Conservation (phyloP, 2,888 invertebrate genomes). For the Keiferia lycopersicella region DNA sequence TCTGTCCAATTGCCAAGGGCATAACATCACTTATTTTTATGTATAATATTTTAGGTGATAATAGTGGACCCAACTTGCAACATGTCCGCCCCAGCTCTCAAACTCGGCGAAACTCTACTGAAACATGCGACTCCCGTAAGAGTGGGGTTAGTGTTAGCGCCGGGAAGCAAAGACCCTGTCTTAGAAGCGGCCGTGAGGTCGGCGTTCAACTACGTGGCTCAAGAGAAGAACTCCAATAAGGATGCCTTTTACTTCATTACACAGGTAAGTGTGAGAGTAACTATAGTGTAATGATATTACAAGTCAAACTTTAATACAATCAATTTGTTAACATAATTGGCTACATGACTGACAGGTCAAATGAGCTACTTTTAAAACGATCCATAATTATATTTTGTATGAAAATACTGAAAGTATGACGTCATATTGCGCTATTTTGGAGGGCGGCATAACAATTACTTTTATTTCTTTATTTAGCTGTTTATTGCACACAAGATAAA, state of each 20-base stretch:
- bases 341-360: no score
- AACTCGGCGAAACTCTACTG: conserved; percentile 94
- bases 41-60: conserved; percentile 83
- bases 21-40: no score
- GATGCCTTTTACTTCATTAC: conserved; percentile 92
- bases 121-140: conserved; percentile 94
- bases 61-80: conserved; percentile 91
- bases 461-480: no score
- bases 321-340: no score
- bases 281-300: neutral
- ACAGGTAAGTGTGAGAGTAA: conserved; percentile 83
- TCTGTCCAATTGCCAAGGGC: no score
- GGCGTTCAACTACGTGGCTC: conserved; percentile 94
- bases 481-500: no score
- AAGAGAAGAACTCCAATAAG: conserved; percentile 85
- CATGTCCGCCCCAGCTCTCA: conserved; percentile 86
- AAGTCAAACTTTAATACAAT: no score
- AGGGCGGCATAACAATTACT: no score
- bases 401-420: no score
- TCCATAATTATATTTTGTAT: no score
- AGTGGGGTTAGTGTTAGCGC: conserved; percentile 92
- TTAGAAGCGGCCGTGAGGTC: conserved; percentile 92
- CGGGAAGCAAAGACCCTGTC: conserved; percentile 82
- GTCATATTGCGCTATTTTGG: no score
- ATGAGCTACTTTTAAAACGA: no score